A percentile compares a stretch with the other conserved stretches of the same genome.
Conservation (phyloP, 2,888 invertebrate genomes). For the Orchesellides sinensis region DNA sequence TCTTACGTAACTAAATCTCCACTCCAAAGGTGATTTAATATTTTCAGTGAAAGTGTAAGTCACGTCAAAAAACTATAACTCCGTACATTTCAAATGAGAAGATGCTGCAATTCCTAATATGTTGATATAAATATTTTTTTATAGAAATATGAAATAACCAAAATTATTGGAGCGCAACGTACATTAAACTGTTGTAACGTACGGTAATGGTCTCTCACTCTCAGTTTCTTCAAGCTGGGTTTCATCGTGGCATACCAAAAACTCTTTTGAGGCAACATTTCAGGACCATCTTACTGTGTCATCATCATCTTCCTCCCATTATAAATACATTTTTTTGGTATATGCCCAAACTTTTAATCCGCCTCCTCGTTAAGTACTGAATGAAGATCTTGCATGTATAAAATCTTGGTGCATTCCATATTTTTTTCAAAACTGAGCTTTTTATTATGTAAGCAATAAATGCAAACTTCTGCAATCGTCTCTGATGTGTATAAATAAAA, state of each 20-base stretch:
- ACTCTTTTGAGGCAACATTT: background rate
- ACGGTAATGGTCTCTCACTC: background rate
- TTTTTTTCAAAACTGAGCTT: constrained; percentile 25
- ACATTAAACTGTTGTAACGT: constrained; percentile 18
- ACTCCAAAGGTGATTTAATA: background rate
- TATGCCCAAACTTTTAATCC: background rate
- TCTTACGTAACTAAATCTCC: background rate
- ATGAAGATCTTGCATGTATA: constrained; percentile 15
- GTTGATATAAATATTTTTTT: background rate
- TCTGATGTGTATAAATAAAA: background rate
- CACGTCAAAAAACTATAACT: background rate
- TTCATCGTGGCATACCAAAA: background rate
- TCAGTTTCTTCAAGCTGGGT: background rate
- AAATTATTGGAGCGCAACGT: constrained; percentile 53
- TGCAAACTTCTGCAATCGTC: constrained; percentile 23
- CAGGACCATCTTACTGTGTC: constrained; percentile 12
- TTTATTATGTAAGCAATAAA: constrained; percentile 41
- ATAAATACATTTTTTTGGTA: constrained; percentile 1
- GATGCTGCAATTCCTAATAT: too few species aligned
- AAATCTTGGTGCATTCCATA: constrained; percentile 8
- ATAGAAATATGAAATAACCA: background rate
- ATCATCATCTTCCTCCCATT: background rate
- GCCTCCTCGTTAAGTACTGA: background rate
- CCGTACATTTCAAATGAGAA: too few species aligned
- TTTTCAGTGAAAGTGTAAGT: constrained; percentile 1